phyloP scores from a whole-genome alignment of 2,888 invertebrate genomes.

The Hydropsyche betteni region DNA sequence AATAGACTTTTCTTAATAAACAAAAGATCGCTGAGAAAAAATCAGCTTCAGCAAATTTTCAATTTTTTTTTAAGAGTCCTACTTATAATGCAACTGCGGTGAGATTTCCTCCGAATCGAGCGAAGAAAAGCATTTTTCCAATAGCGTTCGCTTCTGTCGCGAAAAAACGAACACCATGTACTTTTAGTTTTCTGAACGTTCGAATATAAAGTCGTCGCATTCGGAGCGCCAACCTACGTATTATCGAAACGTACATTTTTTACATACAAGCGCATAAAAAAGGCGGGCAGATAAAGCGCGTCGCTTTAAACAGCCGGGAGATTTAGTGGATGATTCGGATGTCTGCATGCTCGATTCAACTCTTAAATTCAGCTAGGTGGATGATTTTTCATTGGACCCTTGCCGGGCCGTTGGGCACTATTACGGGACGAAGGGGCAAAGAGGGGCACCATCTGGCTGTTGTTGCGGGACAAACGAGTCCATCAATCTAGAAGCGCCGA shows the following conservation, averaged over 20 bases:
- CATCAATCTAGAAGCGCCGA: conserved; percentile 48
- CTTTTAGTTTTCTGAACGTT: neutral
- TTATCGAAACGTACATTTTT: neutral
- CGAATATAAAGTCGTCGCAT: conserved; percentile 22
- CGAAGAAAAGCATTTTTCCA: conserved; percentile 11
- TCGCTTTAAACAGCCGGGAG: conserved; percentile 26
- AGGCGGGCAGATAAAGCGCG: conserved; percentile 18
- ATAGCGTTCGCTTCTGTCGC: neutral
- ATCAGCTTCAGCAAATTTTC: no score
- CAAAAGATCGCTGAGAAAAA: no score
- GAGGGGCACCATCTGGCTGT: conserved; percentile 48
- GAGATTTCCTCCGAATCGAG: neutral
- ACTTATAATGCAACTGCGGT: neutral
- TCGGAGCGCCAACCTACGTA: neutral
- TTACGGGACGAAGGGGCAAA: neutral
- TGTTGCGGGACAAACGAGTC: conserved; percentile 48
- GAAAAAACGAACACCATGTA: neutral
- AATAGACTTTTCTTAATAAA: no score
- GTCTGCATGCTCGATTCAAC: conserved; percentile 32
- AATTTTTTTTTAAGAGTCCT: no score
- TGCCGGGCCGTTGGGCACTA: neutral
- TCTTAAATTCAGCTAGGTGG: conserved; percentile 31
- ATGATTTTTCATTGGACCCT: conserved; percentile 29
- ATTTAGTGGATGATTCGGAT: conserved; percentile 29
- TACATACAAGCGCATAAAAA: neutral